A percentile compares a stretch with the other conserved stretches of the same genome.
Conservation (phyloP, 2,113 vertebrate species). For the Petromus typicus region DNA sequence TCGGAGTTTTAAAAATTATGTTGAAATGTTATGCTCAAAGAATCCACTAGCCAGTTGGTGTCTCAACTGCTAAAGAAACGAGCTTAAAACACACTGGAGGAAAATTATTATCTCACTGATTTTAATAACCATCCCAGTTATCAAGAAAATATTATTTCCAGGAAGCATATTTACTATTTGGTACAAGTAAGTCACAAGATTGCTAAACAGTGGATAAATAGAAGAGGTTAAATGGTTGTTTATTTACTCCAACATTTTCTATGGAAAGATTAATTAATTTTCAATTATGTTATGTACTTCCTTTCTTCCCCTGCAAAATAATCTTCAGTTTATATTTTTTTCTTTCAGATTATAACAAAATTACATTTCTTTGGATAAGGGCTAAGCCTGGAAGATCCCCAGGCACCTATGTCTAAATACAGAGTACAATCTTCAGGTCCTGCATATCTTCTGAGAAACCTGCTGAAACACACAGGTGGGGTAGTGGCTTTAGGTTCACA, state of each 20-base stretch:
- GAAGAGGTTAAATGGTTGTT: neutral
- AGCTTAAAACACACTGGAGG: neutral
- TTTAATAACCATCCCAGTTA: neutral
- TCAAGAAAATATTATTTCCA: conserved; percentile 5
- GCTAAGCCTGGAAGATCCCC: neutral
- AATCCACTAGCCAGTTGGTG: neutral
- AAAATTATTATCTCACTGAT: neutral
- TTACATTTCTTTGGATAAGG: conserved; percentile 49
- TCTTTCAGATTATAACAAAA: conserved; percentile 27
- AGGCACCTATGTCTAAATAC: neutral
- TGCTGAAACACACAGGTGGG: conserved; percentile 45
- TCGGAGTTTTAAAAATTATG: neutral
- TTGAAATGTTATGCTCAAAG: neutral
- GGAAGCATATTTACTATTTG: neutral
- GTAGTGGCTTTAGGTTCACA: conserved; percentile 27
- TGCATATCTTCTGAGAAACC: neutral
- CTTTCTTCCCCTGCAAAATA: neutral
- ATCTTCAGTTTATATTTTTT: neutral
- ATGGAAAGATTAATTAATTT: neutral
- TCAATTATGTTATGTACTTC: neutral
- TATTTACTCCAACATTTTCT: neutral
- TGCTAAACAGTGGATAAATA: neutral
- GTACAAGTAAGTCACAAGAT: neutral
- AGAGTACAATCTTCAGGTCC: conserved; percentile 10
- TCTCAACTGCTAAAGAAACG: neutral